Evolutionary conservation across 64 coral and sea anemone genomes (phyloP), one percentile per base, ranked within the genome.

Genomic region (Porites australiensis): DNA sequence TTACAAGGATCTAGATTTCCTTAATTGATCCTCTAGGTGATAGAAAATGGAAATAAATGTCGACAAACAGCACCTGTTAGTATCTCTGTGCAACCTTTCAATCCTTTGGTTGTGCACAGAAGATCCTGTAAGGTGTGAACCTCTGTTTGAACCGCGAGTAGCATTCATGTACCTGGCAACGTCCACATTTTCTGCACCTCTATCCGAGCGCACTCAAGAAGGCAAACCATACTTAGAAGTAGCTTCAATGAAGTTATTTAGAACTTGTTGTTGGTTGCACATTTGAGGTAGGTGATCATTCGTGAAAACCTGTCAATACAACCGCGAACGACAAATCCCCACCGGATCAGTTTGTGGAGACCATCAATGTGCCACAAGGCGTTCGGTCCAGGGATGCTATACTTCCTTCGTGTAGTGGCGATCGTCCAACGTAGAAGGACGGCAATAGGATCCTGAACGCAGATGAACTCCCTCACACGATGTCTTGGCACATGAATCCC

Each of bases 81-180:
- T 91, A 20, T 91, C 89, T 47, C 89, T 47, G 22, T 90, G 88
- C 16, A 90, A 22, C 19, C 77, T 49, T 27, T 82, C 77, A 4
- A 90, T 90, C 71, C 88, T 80, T 9, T 90, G 88, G 23, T 90
- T 81, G 77, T 90, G 46, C 16, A 90, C 77, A 14, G 88, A 18
- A 70, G 67, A 70, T 70, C 88, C 75, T 3, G 77, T 5, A 2
- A 90, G 68, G 27, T 90, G 75, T 1, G 88, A 81, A 13, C 76
- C 77, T 58, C 88, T n/a, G 11, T 89, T 21, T 1, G 6, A 27
- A 8, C 74, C 88, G 21, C 74, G 11, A 9, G 3, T 12, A 0
- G 48, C 8, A 9, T 89, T 65, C 74, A 89, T 89, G 47, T 79
- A 78, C 8, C 44, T 89, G 16, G 46, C 88, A 48, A 89, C 74